Evolutionary conservation across 2,888 invertebrate species (phyloP).

Genomic region (Oscheius sp.): DNA sequence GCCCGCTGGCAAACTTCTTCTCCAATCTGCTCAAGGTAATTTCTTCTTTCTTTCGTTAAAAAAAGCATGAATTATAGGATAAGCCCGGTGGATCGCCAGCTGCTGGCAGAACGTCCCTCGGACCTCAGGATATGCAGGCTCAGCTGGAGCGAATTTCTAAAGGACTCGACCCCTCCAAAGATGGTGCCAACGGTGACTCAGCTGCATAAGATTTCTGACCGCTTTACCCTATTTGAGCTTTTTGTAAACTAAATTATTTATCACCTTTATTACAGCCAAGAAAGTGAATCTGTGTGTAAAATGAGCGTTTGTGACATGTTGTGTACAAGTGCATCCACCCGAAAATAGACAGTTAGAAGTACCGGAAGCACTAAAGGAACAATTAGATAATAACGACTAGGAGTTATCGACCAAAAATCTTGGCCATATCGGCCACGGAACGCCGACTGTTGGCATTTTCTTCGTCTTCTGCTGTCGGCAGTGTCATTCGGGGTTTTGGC

Average conservation of each 20-base stretch:
- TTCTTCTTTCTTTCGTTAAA: not conserved
- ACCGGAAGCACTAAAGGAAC: slow-evolving; percentile 16
- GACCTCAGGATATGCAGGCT: slow-evolving; percentile 39
- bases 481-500: slow-evolving; percentile 39
- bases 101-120: slow-evolving; percentile 31
- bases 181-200: slow-evolving; percentile 2
- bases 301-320: slow-evolving; percentile 14
- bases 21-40: slow-evolving; percentile 66
- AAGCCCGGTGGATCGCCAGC: slow-evolving; percentile 41
- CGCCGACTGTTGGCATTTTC: slow-evolving; percentile 58
- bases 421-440: slow-evolving; percentile 64
- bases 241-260: not conserved
- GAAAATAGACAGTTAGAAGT: slow-evolving; percentile 2
- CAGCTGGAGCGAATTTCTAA: slow-evolving; percentile 49
- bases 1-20: slow-evolving; percentile 71
- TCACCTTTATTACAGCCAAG: no score
- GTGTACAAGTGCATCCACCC: slow-evolving; percentile 30
- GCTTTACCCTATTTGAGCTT: slow-evolving; percentile 8
- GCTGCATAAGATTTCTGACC: slow-evolving; percentile 1
- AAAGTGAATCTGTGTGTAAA: no score
- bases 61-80: slow-evolving; percentile 33
- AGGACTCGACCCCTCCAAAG: slow-evolving; percentile 5
- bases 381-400: slow-evolving; percentile 5
- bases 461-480: slow-evolving; percentile 46
- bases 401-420: slow-evolving; percentile 45